Base-by-base conservation (phyloP, 2,888 invertebrate genomes). In the Tipula lateralis region DNA sequence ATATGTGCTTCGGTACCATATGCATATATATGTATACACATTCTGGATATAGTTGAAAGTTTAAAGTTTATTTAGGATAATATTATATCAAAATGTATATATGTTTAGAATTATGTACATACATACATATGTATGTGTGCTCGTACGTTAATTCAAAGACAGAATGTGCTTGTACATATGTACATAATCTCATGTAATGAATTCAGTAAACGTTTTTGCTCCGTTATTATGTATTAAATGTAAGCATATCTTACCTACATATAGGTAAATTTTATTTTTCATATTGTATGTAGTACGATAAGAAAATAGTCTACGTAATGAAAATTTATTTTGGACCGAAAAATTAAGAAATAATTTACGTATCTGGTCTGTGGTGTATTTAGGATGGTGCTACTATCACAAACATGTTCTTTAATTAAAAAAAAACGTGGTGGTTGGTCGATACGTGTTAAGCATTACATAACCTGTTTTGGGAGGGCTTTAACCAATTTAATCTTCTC, bases 31-130 rank as follows among this genome's bases (percentile, higher is more conserved):
- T 80, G 29, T 30, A 32, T 30, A 32, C 16, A 30, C 30, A 30
- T 32, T 29, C n/a, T 29, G 16, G 30, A 6, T 82, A 82, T 30
- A 30, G 82, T 82, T 82, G 29, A 82, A 82, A 82, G 82, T 82
- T 82, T 82, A 82, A 82, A 82, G 82, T 82, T 30, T 82, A 82
- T 82, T 82, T 82, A 82, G 82, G 30, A 82, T 82, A 82, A 82
- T 82, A 82, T 30, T 30, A 82, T 82, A 29, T n/a, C 32, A 82
- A 82, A 82, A 7, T 82, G 32, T 29, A 82, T 29, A n/a, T n/a
- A 29, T 82, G 13, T 30, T 24, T 30, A 32, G 82, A 82, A 16
- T 30, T 29, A 82, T 30, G 82, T 30, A 30, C 30, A 3, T 30
- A 82, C 16, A 16, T 30, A 30, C 6, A n/a, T 30, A 82, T 7